A percentile compares a stretch with the other conserved stretches of the same genome.
phyloP scores from a whole-genome alignment of 2,888 invertebrate species.

The Xestia xanthographa region DNA sequence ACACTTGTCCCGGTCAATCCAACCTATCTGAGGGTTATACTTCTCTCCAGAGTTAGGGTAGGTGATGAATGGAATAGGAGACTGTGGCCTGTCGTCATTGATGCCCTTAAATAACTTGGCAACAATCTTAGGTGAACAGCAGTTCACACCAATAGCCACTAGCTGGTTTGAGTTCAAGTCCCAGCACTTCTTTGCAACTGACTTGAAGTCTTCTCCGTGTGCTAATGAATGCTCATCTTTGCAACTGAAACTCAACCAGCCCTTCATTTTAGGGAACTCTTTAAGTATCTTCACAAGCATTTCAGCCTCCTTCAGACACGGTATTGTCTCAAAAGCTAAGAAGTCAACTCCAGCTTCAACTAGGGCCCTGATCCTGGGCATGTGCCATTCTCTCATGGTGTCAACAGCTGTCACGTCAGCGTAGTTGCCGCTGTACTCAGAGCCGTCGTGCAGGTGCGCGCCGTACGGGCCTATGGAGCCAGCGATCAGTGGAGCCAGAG shows the following conservation, averaged over 20 bases:
- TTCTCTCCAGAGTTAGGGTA: conserved; percentile 98
- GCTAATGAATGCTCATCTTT: conserved; percentile 91
- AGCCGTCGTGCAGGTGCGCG: conserved; percentile 96
- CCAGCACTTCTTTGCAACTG: conserved; percentile 92
- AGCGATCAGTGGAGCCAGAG: conserved; percentile 91
- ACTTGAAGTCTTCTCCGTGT: conserved; percentile 94
- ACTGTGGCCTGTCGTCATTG: conserved; percentile 72
- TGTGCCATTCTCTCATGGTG: conserved; percentile 95
- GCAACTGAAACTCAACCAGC: conserved; percentile 97
- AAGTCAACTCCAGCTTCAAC: conserved; percentile 95
- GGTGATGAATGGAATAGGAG: conserved; percentile 93
- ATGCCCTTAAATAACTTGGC: conserved; percentile 78
- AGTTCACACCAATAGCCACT: conserved; percentile 96
- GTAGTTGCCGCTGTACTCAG: conserved; percentile 97
- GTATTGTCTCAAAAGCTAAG: conserved; percentile 98
- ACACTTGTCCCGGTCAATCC: conserved; percentile 92
- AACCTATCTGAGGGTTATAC: conserved; percentile 91
- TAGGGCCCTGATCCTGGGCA: conserved; percentile 94
- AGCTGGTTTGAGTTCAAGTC: conserved; percentile 92
- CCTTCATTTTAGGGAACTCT: conserved; percentile 94
- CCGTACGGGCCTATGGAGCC: conserved; percentile 98
- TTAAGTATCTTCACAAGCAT: conserved; percentile 94
- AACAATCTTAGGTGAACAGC: conserved; percentile 90
- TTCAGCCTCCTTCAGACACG: conserved; percentile 95
- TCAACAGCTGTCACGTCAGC: conserved; percentile 91